These are phyloP conservation scores for Penaeus japonicus DNA, from an alignment of 1,140 invertebrate species.

Conservation along the genomic window DNA sequence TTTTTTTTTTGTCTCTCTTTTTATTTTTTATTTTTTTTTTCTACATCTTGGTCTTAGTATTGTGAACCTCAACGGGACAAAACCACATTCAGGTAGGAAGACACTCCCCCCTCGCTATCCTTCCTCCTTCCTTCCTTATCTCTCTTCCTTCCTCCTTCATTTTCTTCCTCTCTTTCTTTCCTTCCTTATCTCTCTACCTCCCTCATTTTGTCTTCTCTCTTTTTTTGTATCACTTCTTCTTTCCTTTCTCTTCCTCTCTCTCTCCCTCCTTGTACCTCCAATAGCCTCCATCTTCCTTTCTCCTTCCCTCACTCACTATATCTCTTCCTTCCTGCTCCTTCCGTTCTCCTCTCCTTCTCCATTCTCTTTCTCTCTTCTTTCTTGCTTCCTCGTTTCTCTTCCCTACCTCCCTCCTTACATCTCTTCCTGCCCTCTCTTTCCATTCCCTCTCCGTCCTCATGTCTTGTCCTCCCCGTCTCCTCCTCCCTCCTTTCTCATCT, in stretches of 20 bases:
- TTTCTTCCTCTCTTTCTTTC: neutral
- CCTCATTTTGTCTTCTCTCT: neutral
- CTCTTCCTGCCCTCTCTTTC: too few relatives aligned
- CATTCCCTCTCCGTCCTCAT: too few relatives aligned
- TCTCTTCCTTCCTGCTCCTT: neutral
- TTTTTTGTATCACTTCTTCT: neutral
- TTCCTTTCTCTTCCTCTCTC: neutral
- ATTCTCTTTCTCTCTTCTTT: too few relatives aligned
- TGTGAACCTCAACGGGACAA: too few relatives aligned
- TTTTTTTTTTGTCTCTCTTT: too few relatives aligned
- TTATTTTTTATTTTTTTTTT: too few relatives aligned
- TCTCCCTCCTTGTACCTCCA: too few relatives aligned
- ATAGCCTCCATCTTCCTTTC: neutral
- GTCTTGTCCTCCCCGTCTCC: too few relatives aligned
- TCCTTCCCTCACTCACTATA: neutral
- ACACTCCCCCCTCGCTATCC: neutral
- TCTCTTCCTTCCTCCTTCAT: neutral
- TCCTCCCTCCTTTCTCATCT: too few relatives aligned
- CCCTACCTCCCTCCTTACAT: neutral
- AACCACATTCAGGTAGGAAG: too few relatives aligned
- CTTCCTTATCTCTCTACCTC: neutral
- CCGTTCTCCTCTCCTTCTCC: too few relatives aligned
- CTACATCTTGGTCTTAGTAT: too few relatives aligned
- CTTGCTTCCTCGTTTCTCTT: neutral
- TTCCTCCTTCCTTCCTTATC: neutral